Evolutionary conservation across 2,797 vertebrate genomes (phyloP).

Genomic region (Luscinia megarhynchos): DNA sequence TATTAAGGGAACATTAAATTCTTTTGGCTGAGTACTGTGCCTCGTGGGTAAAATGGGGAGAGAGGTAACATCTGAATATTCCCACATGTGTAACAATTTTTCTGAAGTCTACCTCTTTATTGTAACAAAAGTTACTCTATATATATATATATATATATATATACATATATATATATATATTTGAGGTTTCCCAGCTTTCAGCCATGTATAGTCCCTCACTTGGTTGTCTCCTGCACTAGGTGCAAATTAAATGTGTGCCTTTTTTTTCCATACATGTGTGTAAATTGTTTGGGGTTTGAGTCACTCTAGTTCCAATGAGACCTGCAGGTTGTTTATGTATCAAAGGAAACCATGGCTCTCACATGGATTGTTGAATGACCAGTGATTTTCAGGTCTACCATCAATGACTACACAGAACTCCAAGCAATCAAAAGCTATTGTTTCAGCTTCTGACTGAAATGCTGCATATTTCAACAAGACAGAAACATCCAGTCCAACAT

Average conservation of each 20-base stretch:
- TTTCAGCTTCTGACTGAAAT: not conserved
- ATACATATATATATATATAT: no score
- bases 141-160: no score
- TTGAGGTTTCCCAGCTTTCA: no score
- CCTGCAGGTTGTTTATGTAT: not conserved
- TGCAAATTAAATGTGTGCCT: not conserved
- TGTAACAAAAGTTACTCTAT: not conserved
- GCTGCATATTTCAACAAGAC: not conserved
- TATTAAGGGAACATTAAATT: not conserved
- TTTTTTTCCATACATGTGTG: not conserved
- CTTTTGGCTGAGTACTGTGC: not conserved
- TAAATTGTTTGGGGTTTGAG: not conserved
- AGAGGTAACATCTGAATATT: not conserved
- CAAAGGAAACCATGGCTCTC: not conserved
- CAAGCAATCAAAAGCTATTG: not conserved
- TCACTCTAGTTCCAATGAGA: not conserved
- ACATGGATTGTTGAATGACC: not conserved
- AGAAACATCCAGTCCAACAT: not conserved
- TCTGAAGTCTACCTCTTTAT: not conserved
- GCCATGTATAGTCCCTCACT: not conserved
- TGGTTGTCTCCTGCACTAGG: not conserved
- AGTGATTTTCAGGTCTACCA: not conserved
- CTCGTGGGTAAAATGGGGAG: not conserved
- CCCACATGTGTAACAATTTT: not conserved
- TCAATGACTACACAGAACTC: not conserved